Evolutionary conservation across 2,113 vertebrate species (phyloP), one percentile per base, ranked within the genome.

Genomic region (Garra rufa): DNA sequence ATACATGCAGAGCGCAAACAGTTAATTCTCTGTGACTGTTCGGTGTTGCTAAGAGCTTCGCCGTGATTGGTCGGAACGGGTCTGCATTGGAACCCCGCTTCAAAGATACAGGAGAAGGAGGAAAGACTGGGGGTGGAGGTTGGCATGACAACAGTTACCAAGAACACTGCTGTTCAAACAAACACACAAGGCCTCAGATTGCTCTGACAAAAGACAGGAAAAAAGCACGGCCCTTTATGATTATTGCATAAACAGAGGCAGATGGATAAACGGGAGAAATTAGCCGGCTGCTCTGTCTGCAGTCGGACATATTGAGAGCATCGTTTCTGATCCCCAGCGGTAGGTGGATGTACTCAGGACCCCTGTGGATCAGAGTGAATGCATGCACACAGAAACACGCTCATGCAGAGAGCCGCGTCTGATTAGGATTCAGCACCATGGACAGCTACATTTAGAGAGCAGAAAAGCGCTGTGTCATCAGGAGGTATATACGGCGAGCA

Each of bases 101-200:
- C 90, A 91, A 89, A 89, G 84, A 83, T 85, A 85, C 67, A 28
- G 65, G 80, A 85, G 84, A 65, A 82, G 86, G 89, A 87, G 87
- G 82, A 84, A 81, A 63, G 82, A 75, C 82, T 86, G 84, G 88
- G 63, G 84, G 76, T 76, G 73, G 83, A 81, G 74, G 91, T 93
- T 92, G 92, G 89, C 91, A 92, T 92, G 92, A 90, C 92, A 92
- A 92, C 92, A 88, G 92, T 93, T 90, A 91, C 93, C 90, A 88
- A 59, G 92, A 89, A 90, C 88, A 92, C 92, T 86, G 83, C 83
- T 87, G 88, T 92, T 93, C 88, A 94, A 93, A 94, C 92, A 94
- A 93, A 94, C 79, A 87, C 78, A 87, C 76, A 80, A 86, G 70
- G 86, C 86, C 76, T 84, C 65, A 87, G 82, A 92, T 90, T 91